phyloP scores from a whole-genome alignment of 2,113 vertebrate species.

The Cathartes aura region DNA sequence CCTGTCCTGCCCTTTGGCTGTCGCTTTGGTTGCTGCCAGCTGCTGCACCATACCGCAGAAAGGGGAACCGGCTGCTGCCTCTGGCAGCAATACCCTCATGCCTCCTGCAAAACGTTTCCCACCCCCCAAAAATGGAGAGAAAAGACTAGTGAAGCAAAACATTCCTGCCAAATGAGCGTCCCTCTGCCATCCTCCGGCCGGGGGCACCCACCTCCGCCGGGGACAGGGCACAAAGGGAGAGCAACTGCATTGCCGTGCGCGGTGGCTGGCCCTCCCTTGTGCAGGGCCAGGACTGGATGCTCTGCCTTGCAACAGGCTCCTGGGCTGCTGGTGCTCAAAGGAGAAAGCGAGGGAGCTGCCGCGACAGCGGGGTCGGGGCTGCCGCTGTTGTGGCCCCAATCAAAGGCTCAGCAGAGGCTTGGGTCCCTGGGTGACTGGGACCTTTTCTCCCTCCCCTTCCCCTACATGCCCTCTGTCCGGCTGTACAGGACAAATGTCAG shows the following conservation, averaged over 20 bases:
- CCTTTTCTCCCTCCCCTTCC: neutral
- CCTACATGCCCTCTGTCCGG: constrained; percentile 77
- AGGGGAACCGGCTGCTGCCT: neutral
- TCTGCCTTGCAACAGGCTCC: constrained; percentile 78
- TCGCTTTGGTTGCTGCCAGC: neutral
- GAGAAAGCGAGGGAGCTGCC: constrained; percentile 71
- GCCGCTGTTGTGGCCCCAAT: constrained; percentile 69
- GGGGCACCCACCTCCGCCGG: neutral
- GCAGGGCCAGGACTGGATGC: constrained; percentile 74
- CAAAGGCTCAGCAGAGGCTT: constrained; percentile 64
- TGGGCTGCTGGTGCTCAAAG: constrained; percentile 55
- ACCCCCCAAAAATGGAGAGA: neutral
- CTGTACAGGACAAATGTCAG: constrained; percentile 79
- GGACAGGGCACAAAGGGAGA: constrained; percentile 63
- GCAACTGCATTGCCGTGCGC: constrained; percentile 57
- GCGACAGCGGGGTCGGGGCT: constrained; percentile 81
- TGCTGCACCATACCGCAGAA: neutral
- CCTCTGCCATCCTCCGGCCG: neutral
- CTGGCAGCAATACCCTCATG: neutral
- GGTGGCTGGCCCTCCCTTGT: constrained; percentile 84
- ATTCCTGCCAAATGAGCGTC: neutral
- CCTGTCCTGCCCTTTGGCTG: neutral
- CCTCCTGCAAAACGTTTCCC: neutral
- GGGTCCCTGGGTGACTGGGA: constrained; percentile 81
- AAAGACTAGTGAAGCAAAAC: neutral